Evolutionary conservation across 2,113 vertebrate genomes (phyloP), one percentile per base, ranked within the genome.

Genomic region (Zingel zingel): DNA sequence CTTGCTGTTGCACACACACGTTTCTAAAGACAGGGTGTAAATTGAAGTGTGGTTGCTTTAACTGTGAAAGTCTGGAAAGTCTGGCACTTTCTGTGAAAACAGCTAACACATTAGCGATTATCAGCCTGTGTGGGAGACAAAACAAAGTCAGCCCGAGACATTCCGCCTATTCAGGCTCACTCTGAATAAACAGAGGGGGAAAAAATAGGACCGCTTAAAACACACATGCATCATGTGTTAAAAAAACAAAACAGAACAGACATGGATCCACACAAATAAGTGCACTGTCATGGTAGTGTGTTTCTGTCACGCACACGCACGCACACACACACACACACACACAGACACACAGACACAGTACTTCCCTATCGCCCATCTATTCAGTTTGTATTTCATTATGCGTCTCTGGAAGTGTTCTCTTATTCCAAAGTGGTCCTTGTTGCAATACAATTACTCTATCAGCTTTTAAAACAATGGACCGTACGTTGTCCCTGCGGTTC

Each of bases 1-100:
- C 71, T 57, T 2, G 9, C 48, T 76, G 80, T 83, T 79, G 75
- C 87, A 91, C 81, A 91, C 81, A 84, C 85, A 79, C 85, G 9
- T 83, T 85, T 77, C 69, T 50, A 53, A 79, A 87, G 85, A 88
- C 62, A 71, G 91, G 87, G 90, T 93, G 93, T 81, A 92, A 94
- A 94, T 94, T 90, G 74, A 91, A 87, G 89, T 14, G 72, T 21
- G 2, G 21, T 50, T 68, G 72, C 79, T 45, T 77, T 87, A 82
- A 58, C 79, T 78, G 51, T 47, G 15, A 79, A 77, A 81, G 89
- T 92, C 91, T 94, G 90, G 15, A 79, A 77, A 81, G 89, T 92
- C 91, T 94, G 90, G 81, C 93, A 90, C 90, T 65, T 88, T 75
- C 64, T 33, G 67, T 53, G 77, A 74, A 80, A 91, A 86, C 77